Evolutionary conservation across 2,113 vertebrate species (phyloP), one percentile per base, ranked within the genome.

Genomic region (Nothobranchius kuhntae): DNA sequence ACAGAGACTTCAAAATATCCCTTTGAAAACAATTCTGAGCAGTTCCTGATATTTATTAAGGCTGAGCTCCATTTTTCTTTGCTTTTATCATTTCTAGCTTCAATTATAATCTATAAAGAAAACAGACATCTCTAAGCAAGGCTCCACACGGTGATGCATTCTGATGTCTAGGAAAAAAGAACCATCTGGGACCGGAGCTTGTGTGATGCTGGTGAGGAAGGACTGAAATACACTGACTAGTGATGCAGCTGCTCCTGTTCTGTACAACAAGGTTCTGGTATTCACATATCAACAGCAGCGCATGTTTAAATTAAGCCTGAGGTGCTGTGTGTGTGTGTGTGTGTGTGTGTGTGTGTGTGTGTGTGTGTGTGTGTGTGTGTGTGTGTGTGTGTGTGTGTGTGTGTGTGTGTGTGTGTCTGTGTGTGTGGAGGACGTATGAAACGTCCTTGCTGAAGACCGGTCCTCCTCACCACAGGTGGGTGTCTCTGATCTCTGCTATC

Each of bases 401-500:
- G 51, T 10, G 57, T 2, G 52, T 40, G 38, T 40, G 38, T 40
- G 38, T 40, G 38, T 40, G 38, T 40, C n/a, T n/a, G n/a, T 61
- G 47, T 42, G 45, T 64, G 44, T 48, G 53, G 59, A 53, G 26
- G 52, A n/a, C 26, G 60, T 82, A 61, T 75, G 77, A 66, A n/a
- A 36, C 51, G 48, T 40, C 4, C 40, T 48, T 9, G 9, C 78
- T 72, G 65, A 65, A 50, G 58, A 47, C 52, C 17, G 17, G 21
- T 46, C 0, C 0, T 73, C 83, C 87, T 99, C 95, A 99, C 98
- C 98, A 99, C 80, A 99, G 84, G 83, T 99, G 98, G 13, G 96
- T 99, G 89, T 99, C 98, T 75, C 97, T 91, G 78, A 99, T 98
- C 91, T 99, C 98, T 58, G 96, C 96, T 55, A 99, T 99, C 85